phyloP scores from a whole-genome alignment of 2,797 vertebrate genomes.

The Sebastes matsubarae region DNA sequence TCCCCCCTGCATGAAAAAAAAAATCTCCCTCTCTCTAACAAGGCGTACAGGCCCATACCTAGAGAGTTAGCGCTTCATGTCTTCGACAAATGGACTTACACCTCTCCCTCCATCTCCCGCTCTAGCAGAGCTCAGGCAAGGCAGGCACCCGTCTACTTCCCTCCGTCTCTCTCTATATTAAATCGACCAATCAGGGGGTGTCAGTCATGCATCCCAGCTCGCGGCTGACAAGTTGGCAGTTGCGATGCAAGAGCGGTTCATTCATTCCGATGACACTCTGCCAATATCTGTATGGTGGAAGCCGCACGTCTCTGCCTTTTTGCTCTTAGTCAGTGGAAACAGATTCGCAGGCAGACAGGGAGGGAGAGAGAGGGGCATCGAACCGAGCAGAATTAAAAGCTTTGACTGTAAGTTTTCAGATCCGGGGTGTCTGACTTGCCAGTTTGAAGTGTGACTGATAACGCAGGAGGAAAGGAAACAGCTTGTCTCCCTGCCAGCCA shows the following conservation, averaged over 20 bases:
- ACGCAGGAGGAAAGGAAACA: conserved; percentile 67
- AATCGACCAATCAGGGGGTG: conserved; percentile 86
- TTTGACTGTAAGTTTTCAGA: conserved; percentile 76
- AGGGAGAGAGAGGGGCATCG: conserved; percentile 62
- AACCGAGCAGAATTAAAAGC: conserved; percentile 78
- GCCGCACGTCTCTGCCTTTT: conserved; percentile 64
- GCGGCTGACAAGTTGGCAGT: conserved; percentile 84
- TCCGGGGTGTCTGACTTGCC: conserved; percentile 75
- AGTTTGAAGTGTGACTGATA: conserved; percentile 80
- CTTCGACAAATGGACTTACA: conserved; percentile 88
- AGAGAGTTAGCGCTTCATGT: conserved; percentile 86
- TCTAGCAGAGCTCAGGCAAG: conserved; percentile 76
- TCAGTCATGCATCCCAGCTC: conserved; percentile 85
- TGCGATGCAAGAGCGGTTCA: conserved; percentile 84
- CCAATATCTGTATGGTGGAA: conserved; percentile 82
- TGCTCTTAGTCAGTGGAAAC: conserved; percentile 68
- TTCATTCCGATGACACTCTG: conserved; percentile 87
- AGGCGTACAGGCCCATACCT: conserved; percentile 78
- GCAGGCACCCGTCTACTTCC: conserved; percentile 70
- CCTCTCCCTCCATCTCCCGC: conserved; percentile 77
- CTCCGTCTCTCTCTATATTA: conserved; percentile 80
- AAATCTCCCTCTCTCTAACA: conserved; percentile 78
- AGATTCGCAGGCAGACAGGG: conserved; percentile 62
- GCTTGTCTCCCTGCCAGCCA: conserved; percentile 57
- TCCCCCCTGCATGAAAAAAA: conserved; percentile 52